Evolutionary conservation across 2,113 vertebrate genomes (phyloP).

Genomic region (Oreotrochilus melanogaster): DNA sequence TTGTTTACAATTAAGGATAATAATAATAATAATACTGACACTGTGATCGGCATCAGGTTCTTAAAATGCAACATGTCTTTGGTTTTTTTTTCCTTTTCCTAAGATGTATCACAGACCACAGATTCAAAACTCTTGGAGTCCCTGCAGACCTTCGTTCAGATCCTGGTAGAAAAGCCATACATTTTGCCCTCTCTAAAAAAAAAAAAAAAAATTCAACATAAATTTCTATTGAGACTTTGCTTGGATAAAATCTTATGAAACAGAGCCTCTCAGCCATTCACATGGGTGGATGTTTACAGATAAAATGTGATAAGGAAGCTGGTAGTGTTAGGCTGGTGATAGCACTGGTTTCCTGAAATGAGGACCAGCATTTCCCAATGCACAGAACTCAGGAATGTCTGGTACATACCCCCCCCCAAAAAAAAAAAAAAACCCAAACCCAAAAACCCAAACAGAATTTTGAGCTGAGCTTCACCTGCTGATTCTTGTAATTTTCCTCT

Average conservation of each 20-base stretch:
- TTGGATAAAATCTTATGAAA: not conserved
- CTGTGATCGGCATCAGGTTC: not conserved
- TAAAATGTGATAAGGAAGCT: not conserved
- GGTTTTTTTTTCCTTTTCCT: not conserved
- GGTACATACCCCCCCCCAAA: no score
- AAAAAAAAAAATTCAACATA: not conserved
- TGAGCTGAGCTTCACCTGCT: not conserved
- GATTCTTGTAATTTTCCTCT: not conserved
- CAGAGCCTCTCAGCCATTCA: not conserved
- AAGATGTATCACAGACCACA: not conserved
- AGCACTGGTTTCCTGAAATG: not conserved
- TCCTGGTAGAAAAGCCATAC: not conserved
- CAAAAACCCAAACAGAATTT: not conserved
- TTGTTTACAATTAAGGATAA: not conserved
- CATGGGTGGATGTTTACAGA: not conserved
- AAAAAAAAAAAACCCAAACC: not conserved
- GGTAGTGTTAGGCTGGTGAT: not conserved
- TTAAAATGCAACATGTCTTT: not conserved
- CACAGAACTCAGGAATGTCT: not conserved
- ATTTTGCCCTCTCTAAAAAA: not conserved
- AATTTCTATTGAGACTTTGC: not conserved
- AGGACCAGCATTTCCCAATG: not conserved
- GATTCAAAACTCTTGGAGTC: not conserved
- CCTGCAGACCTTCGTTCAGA: not conserved
- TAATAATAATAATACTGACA: not conserved